Evolutionary conservation across 2,888 invertebrate genomes (phyloP), one percentile per base, ranked within the genome.

Genomic region (Temnothorax rugatulus): DNA sequence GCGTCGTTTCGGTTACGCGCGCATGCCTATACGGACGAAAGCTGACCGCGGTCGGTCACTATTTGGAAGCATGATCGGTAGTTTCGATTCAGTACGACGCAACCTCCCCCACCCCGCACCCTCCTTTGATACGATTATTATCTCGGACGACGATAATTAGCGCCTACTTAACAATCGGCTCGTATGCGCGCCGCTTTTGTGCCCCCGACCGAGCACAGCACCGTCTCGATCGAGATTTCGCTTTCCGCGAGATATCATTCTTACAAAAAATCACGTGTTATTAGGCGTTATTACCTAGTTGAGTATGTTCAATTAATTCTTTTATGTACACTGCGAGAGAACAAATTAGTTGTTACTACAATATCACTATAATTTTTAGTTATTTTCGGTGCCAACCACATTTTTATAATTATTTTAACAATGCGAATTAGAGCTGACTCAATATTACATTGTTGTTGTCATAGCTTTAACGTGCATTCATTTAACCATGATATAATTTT

Each of bases 1-100:
- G 69, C 66, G 59, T 79, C 83, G 79, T 83, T 83, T 57, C 73
- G 54, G 57, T 59, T 69, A 79, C 59, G 52, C 59, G 47, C 71
- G 59, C 13, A 59, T 61, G 34, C 47, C 38, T 44, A 41, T 41
- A 59, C 71, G 47, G 47, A 69, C 69, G 79, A 81, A 81, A 77
- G 74, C 54, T 81, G 68, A 34, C 66, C 69, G 59, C 75, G 83
- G 74, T 85, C 47, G 84, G 76, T 87, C 88, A 88, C 87, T 90
- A 89, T 90, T 89, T 86, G 61, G 83, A 74, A 87, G 86, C 83
- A 88, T 88, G 88, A 88, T 87, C 85, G 83, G 88, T 90, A 87
- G 84, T 86, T 90, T 90, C 82, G 87, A 90, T 89, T 88, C 89
- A 82, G 84, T 85, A 25, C n/a, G 63, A 44, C 52, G n/a, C 15